Evolutionary conservation across 2,113 vertebrate species (phyloP).

Genomic region (Sylvilagus bachmani): DNA sequence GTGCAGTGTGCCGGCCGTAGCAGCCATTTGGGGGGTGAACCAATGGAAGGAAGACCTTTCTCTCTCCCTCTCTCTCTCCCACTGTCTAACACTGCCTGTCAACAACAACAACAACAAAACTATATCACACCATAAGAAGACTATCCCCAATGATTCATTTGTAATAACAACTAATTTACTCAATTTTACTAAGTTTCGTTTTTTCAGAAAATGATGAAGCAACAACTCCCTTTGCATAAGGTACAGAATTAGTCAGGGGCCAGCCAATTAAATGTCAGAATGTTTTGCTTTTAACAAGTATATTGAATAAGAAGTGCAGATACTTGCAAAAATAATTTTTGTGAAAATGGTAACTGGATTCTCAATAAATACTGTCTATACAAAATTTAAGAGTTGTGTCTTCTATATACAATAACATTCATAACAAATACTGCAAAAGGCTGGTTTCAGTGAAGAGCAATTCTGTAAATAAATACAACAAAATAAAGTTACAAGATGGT

Average conservation of each 20-base stretch:
- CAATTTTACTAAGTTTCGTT: background rate
- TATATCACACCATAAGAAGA: too few relatives aligned
- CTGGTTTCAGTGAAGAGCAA: background rate
- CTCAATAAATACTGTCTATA: background rate
- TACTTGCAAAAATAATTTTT: background rate
- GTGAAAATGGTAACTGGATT: background rate
- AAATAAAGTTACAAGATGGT: background rate
- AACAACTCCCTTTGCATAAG: background rate
- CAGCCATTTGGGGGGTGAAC: too few relatives aligned
- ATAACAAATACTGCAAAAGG: constrained; percentile 9
- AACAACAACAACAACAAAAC: too few relatives aligned
- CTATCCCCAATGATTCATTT: background rate
- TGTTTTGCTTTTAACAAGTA: background rate
- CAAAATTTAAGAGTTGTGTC: constrained; percentile 14
- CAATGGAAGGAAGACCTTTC: too few relatives aligned
- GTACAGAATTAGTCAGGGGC: background rate
- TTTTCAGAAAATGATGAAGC: background rate
- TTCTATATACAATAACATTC: background rate
- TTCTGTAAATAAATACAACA: background rate
- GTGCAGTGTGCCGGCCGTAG: too few relatives aligned
- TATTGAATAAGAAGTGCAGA: background rate
- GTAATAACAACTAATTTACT: background rate
- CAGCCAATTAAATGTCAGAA: background rate
- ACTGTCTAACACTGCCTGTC: too few relatives aligned
- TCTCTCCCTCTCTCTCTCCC: too few relatives aligned